These are phyloP conservation scores for Trissolcus brochymenae DNA, from an alignment of 2,888 invertebrate genomes.

Conservation along the genomic window DNA sequence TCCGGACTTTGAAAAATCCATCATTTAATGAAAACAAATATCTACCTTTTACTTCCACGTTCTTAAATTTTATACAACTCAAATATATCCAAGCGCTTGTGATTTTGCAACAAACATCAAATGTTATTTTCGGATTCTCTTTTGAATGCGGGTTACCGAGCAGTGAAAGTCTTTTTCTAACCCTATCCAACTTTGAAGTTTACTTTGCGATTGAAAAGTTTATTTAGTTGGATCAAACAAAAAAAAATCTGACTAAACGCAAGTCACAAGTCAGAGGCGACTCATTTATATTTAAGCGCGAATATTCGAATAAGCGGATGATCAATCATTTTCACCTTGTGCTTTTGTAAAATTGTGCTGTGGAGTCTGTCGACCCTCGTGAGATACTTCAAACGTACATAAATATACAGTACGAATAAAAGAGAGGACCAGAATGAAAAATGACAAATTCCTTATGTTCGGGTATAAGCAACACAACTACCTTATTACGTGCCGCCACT, in stretches of 20 bases:
- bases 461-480: neutral
- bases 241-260: slow-evolving; percentile 11
- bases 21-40: too few relatives aligned
- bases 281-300: slow-evolving; percentile 2
- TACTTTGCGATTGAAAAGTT: slow-evolving; percentile 13
- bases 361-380: slow-evolving; percentile 1
- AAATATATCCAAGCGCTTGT: too few relatives aligned
- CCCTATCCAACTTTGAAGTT: too few relatives aligned
- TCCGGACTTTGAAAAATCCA: too few relatives aligned
- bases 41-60: too few relatives aligned
- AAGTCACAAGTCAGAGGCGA: slow-evolving; percentile 4
- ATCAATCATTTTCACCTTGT: slow-evolving; percentile 26
- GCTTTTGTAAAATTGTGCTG: neutral
- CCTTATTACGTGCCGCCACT: slow-evolving; percentile 6
- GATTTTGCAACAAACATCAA: too few relatives aligned
- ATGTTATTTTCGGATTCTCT: too few relatives aligned
- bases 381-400: slow-evolving; percentile 16
- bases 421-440: slow-evolving; percentile 5
- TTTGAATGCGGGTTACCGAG: too few relatives aligned
- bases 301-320: slow-evolving; percentile 17
- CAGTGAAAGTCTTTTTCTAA: too few relatives aligned
- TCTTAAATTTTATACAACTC: too few relatives aligned
- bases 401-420: slow-evolving; percentile 13
- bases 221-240: neutral
- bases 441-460: slow-evolving; percentile 18